A percentile compares a stretch with the other conserved stretches of the same genome.
Conservation (phyloP, 37 sponge, comb jelly and placozoan species). For the Agelas oroides region DNA sequence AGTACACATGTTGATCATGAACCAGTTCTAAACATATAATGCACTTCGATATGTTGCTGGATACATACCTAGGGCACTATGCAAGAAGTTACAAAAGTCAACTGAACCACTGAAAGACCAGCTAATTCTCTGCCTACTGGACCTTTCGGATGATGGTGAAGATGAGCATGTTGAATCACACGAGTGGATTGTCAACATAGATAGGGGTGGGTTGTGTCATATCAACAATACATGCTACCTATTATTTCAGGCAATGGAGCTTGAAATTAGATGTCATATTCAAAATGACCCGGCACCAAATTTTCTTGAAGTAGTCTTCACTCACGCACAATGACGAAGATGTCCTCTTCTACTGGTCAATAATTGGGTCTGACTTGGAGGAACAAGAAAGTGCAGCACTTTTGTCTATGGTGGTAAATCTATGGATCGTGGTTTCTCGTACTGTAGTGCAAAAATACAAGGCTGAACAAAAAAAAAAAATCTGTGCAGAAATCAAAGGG, state of each 20-base stretch:
- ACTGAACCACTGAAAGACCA: slow-evolving; percentile 7
- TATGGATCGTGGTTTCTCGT: too few species aligned
- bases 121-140: background rate
- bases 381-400: too few species aligned
- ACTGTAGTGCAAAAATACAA: too few species aligned
- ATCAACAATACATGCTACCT: background rate
- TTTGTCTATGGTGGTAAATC: too few species aligned
- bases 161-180: too few species aligned
- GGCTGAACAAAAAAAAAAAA: too few species aligned
- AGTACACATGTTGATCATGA: too few species aligned
- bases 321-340: background rate
- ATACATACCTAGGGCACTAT: slow-evolving; percentile 6
- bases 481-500: too few species aligned
- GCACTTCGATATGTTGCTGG: slow-evolving; percentile 33
- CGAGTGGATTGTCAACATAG: slow-evolving; percentile 8
- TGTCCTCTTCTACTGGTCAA: too few species aligned
- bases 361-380: too few species aligned
- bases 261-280: background rate
- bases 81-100: slow-evolving; percentile 1
- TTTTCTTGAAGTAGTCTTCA: background rate
- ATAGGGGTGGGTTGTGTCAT: slow-evolving; percentile 22
- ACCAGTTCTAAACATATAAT: slow-evolving; percentile 8
- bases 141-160: background rate
- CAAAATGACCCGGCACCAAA: background rate
- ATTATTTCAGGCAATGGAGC: slow-evolving; percentile 23